Conservation (phyloP, 2,888 invertebrate genomes). For the Camponotus fellah region DNA sequence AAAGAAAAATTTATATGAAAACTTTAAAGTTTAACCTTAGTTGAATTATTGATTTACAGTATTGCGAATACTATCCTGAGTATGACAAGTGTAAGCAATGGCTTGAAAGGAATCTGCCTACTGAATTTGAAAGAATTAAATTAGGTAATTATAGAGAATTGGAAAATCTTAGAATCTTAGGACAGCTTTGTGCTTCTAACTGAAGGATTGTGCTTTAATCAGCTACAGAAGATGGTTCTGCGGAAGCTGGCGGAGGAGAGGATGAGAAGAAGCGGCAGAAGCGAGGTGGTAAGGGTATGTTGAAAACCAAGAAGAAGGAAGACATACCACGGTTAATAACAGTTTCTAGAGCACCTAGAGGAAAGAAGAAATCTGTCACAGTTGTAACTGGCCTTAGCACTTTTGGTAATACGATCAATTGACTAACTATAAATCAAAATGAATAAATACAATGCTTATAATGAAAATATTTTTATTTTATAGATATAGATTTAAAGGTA, state of each 20-base stretch:
- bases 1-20: not conserved
- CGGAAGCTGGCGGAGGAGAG: slow-evolving; percentile 92
- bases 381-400: slow-evolving; percentile 98
- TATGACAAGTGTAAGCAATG: slow-evolving; percentile 99
- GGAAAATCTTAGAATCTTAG: not conserved
- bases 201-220: not conserved
- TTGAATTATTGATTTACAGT: slow-evolving; percentile 87
- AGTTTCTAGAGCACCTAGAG: slow-evolving; percentile 96
- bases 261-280: slow-evolving; percentile 98
- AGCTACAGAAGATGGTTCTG: slow-evolving; percentile 86
- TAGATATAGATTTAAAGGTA: slow-evolving; percentile 98
- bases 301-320: slow-evolving; percentile 98
- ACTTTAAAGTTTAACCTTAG: not conserved
- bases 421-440: not conserved
- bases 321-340: slow-evolving; percentile 95
- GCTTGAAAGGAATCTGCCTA: slow-evolving; percentile 97
- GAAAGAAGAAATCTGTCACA: slow-evolving; percentile 99
- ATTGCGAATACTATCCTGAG: slow-evolving; percentile 99
- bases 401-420: slow-evolving; percentile 90
- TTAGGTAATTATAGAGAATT: slow-evolving; percentile 87
- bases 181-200: not conserved
- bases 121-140: slow-evolving; percentile 96
- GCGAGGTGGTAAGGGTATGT: slow-evolving; percentile 98
- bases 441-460: not conserved
- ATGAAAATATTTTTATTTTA: slow-evolving; percentile 50